Evolutionary conservation across 2,113 vertebrate genomes (phyloP).

Genomic region (Machaerirhynchus nigripectus): DNA sequence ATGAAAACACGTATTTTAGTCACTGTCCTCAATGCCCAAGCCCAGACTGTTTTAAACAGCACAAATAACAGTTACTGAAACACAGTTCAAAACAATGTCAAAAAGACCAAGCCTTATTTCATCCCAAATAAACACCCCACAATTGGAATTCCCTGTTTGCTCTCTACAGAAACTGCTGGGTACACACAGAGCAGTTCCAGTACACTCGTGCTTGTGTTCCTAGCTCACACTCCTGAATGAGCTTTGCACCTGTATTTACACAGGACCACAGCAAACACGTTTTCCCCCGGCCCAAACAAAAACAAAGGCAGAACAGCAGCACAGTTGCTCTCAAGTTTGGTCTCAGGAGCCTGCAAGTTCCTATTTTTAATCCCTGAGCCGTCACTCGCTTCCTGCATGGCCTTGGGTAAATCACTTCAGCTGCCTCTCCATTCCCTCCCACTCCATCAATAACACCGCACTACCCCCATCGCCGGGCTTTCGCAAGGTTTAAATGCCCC

Average conservation of each 20-base stretch:
- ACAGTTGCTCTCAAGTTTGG: neutral
- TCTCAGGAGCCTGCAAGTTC: neutral
- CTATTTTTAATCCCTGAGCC: neutral
- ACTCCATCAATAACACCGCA: neutral
- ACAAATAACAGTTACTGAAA: neutral
- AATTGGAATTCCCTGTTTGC: fast-evolving
- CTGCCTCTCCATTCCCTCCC: neutral
- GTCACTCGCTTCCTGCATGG: neutral
- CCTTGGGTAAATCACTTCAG: neutral
- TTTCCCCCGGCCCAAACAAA: neutral
- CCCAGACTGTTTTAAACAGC: neutral
- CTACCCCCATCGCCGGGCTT: neutral
- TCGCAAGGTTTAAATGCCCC: neutral
- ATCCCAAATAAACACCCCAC: neutral
- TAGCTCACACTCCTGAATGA: neutral
- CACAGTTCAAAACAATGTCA: neutral
- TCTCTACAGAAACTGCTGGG: neutral
- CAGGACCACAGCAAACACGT: neutral
- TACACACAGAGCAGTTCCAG: neutral
- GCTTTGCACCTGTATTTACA: neutral
- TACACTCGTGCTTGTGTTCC: neutral
- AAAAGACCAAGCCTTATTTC: neutral
- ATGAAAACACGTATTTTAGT: neutral
- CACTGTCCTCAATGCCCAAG: neutral
- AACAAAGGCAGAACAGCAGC: neutral